Percentiles rank a stretch among this genome's conserved stretches.
Conservation (phyloP, 2,797 vertebrate genomes). For the Pelodytes ibericus region DNA sequence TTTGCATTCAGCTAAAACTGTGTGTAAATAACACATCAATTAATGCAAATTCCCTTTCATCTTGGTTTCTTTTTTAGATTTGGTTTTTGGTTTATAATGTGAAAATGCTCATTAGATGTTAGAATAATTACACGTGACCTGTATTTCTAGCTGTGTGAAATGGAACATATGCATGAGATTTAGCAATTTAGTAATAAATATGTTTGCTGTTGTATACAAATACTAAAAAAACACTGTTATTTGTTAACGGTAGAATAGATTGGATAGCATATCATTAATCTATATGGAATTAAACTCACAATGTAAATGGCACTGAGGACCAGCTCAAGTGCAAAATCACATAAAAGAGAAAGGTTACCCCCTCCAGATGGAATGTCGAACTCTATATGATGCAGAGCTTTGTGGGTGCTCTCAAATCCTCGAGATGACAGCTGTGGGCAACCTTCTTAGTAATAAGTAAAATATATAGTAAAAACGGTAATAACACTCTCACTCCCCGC, state of each 20-base stretch:
- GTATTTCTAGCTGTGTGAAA: constrained; percentile 1
- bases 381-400: too few species aligned
- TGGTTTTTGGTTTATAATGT: constrained; percentile 1
- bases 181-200: constrained; percentile 7
- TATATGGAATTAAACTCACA: too few species aligned
- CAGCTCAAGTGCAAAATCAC: too few species aligned
- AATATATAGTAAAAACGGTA: too few species aligned
- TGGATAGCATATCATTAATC: constrained; percentile 22
- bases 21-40: constrained; percentile 34
- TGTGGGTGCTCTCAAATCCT: too few species aligned
- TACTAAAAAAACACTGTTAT: not conserved
- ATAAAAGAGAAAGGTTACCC: too few species aligned
- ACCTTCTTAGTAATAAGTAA: too few species aligned
- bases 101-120: constrained; percentile 11
- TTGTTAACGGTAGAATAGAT: constrained; percentile 25
- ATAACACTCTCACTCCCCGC: too few species aligned
- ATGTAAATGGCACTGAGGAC: too few species aligned
- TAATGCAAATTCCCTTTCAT: constrained; percentile 34
- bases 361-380: too few species aligned
- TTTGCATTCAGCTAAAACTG: constrained; percentile 31
- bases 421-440: too few species aligned
- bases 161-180: not conserved
- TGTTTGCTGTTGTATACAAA: not conserved
- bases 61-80: not conserved
- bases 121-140: constrained; percentile 23